A percentile compares a stretch with the other conserved stretches of the same genome.
phyloP scores from a whole-genome alignment of 1,140 invertebrate genomes.

The Asbolus verrucosus region DNA sequence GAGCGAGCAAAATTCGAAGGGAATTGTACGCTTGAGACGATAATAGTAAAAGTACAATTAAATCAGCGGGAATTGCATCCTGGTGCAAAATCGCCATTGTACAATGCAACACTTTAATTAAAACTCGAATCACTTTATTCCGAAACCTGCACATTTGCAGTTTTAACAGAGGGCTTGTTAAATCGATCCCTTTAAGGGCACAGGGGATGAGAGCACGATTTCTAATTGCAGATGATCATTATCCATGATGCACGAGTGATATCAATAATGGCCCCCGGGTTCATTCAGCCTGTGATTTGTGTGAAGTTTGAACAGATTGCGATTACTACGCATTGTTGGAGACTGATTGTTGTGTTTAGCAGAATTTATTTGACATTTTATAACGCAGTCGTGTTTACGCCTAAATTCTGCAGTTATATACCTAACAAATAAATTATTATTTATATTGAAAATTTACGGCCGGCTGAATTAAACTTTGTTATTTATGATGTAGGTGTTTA shows the following conservation, averaged over 20 bases:
- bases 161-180: background rate
- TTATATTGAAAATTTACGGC: constrained; percentile 30
- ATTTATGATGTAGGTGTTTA: constrained; percentile 29
- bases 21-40: too few relatives aligned
- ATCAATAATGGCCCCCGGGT: constrained; percentile 51
- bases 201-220: constrained; percentile 19
- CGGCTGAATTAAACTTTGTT: constrained; percentile 40
- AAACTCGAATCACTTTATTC: constrained; percentile 22
- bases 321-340: constrained; percentile 53
- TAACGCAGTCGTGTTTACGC: constrained; percentile 42
- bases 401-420: constrained; percentile 19
- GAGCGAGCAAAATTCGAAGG: too few relatives aligned
- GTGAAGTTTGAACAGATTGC: constrained; percentile 54
- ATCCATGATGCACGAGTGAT: constrained; percentile 53
- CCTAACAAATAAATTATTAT: constrained; percentile 14
- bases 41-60: constrained; percentile 4
- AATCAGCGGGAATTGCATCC: constrained; percentile 13
- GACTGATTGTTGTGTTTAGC: constrained; percentile 56
- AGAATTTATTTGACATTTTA: constrained; percentile 56
- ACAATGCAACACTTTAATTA: constrained; percentile 36
- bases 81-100: constrained; percentile 4
- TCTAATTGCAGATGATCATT: constrained; percentile 52
- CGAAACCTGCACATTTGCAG: constrained; percentile 27
- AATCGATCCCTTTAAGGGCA: constrained; percentile 1
- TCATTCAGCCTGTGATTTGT: constrained; percentile 54